These are phyloP conservation scores for Stegodyphus dumicola DNA, from an alignment of 1,140 invertebrate species.

Conservation along the genomic window DNA sequence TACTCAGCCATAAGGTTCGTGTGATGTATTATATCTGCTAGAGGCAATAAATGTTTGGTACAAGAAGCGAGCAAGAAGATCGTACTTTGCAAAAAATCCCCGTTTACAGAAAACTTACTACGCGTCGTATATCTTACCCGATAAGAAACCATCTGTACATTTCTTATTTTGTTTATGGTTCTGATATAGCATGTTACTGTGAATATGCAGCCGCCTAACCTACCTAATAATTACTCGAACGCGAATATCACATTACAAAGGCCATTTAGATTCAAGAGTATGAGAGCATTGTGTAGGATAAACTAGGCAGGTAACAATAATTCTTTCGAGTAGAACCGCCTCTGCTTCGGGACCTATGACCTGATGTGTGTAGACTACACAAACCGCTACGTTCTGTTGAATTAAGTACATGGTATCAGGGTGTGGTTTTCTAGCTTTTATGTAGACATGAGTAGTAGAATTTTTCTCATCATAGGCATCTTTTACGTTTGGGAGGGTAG, in stretches of 20 bases:
- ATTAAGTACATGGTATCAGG: conserved; percentile 26
- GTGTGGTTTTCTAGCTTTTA: conserved; percentile 29
- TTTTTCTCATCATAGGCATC: background rate
- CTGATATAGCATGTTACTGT: background rate
- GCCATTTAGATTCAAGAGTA: conserved; percentile 42
- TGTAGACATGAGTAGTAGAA: conserved; percentile 26
- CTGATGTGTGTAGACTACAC: background rate
- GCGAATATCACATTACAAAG: conserved; percentile 28
- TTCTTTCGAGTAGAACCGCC: conserved; percentile 27
- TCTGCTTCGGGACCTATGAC: conserved; percentile 33
- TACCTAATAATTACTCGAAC: conserved; percentile 24
- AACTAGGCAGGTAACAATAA: conserved; percentile 38
- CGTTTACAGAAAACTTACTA: background rate
- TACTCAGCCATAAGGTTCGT: too few species aligned
- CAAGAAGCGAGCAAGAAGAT: too few species aligned
- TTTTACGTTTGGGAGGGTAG: background rate
- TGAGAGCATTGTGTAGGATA: conserved; percentile 28
- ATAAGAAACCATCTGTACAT: conserved; percentile 3
- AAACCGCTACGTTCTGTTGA: conserved; percentile 13
- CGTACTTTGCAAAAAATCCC: too few species aligned
- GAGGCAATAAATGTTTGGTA: too few species aligned
- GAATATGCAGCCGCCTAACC: background rate
- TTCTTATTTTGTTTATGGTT: conserved; percentile 19
- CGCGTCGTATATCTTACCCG: background rate
- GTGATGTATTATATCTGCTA: too few species aligned